phyloP scores from a whole-genome alignment of 30 jellyfish, hydroid and myxozoan genomes.

The Sanderia malayensis region DNA sequence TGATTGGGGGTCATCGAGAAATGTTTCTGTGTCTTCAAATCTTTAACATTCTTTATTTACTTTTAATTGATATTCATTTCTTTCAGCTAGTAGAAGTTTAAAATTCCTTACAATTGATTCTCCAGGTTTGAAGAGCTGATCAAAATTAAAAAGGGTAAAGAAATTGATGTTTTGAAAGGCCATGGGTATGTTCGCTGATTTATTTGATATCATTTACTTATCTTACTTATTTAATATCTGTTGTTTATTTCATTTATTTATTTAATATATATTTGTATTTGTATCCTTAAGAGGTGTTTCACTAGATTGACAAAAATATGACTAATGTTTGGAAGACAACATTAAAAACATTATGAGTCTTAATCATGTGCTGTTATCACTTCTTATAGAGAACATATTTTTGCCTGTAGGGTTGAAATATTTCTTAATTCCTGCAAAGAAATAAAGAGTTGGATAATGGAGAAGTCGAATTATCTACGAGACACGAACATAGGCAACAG shows the following conservation, averaged over 20 bases:
- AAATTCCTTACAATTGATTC: background rate
- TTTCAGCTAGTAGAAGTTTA: background rate
- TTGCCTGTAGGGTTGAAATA: conserved; percentile 51
- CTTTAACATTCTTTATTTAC: background rate
- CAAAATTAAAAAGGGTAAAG: conserved; percentile 22
- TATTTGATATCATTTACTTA: background rate
- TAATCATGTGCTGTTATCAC: too few relatives aligned
- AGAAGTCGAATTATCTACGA: conserved; percentile 23
- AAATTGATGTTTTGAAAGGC: conserved; percentile 24
- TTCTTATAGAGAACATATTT: too few relatives aligned
- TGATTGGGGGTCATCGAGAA: background rate
- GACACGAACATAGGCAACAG: conserved; percentile 17
- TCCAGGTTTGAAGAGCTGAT: conserved; percentile 29
- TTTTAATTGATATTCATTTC: background rate
- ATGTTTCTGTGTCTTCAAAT: background rate
- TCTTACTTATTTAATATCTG: too few relatives aligned
- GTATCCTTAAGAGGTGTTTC: background rate
- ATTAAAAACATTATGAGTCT: background rate
- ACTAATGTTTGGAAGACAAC: background rate
- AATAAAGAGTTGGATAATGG: conserved; percentile 46
- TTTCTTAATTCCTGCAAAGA: conserved; percentile 41
- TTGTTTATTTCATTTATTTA: background rate
- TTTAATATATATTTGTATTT: too few relatives aligned
- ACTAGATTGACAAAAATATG: background rate
- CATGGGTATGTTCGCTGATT: conserved; percentile 39